Conservation (phyloP, 92 coral and sea anemone species). For the Montipora capitata region DNA sequence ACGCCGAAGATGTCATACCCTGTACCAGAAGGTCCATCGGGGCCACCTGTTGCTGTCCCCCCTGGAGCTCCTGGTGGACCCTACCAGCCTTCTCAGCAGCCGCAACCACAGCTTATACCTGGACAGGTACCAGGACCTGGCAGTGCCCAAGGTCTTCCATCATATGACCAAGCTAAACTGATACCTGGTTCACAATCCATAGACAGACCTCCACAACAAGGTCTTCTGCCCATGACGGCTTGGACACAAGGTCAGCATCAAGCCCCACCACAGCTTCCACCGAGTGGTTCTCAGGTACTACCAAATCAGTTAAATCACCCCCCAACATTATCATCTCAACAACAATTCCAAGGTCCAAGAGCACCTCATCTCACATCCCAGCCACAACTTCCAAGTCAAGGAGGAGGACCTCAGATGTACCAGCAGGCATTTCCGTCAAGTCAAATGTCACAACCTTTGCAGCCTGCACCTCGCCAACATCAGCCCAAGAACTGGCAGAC, state of each 20-base stretch:
- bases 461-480: constrained; percentile 38
- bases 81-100: constrained; percentile 46
- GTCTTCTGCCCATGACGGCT: neutral
- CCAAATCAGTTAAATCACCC: constrained; percentile 33
- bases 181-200: constrained; percentile 21
- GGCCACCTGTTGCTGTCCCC: constrained; percentile 22
- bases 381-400: constrained; percentile 36
- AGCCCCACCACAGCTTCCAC: constrained; percentile 21
- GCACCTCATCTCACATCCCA: constrained; percentile 59
- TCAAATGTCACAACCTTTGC: constrained; percentile 46
- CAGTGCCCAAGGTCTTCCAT: constrained; percentile 47
- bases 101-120: constrained; percentile 9
- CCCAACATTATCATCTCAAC: constrained; percentile 25
- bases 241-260: constrained; percentile 31
- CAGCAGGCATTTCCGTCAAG: constrained; percentile 22
- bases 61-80: constrained; percentile 52
- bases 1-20: constrained; percentile 85
- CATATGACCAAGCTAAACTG: constrained; percentile 47
- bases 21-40: constrained; percentile 52
- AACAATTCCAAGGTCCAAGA: constrained; percentile 53
- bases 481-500: constrained; percentile 49
- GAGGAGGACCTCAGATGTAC: constrained; percentile 22
- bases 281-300: constrained; percentile 13
- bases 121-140: constrained; percentile 15
- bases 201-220: constrained; percentile 25